These are phyloP conservation scores for Neodiprion virginianus DNA, from an alignment of 1,140 invertebrate genomes.

Conservation along the genomic window DNA sequence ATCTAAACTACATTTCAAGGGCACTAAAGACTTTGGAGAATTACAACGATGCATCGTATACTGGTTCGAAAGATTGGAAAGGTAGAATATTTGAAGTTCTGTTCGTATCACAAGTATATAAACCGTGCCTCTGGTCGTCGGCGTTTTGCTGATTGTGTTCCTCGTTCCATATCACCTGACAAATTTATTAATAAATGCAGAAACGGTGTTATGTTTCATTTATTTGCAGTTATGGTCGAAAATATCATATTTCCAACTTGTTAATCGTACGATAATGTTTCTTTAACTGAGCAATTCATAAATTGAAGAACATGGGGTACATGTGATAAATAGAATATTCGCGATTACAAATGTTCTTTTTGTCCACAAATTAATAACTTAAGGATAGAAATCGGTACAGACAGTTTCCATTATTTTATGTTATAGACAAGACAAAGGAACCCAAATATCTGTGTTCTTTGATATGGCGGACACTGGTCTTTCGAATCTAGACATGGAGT, in stretches of 20 bases:
- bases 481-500: constrained; percentile 88
- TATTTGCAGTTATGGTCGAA: no score
- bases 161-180: no score
- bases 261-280: constrained; percentile 4
- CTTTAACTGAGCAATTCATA: neutral
- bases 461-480: constrained; percentile 88
- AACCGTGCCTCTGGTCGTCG: no score
- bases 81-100: constrained; percentile 52
- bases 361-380: no score
- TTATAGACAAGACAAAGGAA: constrained; percentile 74
- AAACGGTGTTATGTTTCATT: no score
- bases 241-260: constrained; percentile 2
- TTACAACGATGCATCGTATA: constrained; percentile 85
- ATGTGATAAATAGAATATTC: no score
- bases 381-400: neutral
- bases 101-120: no score
- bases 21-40: constrained; percentile 74
- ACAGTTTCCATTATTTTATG: constrained; percentile 20
- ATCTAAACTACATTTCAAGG: constrained; percentile 79
- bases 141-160: no score
- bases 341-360: no score
- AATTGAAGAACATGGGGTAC: no score
- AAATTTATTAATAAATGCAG: no score
- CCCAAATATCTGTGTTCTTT: constrained; percentile 85
- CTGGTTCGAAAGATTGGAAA: constrained; percentile 86